phyloP scores from a whole-genome alignment of 2,888 invertebrate species.

The Diplazon laetatorius region DNA sequence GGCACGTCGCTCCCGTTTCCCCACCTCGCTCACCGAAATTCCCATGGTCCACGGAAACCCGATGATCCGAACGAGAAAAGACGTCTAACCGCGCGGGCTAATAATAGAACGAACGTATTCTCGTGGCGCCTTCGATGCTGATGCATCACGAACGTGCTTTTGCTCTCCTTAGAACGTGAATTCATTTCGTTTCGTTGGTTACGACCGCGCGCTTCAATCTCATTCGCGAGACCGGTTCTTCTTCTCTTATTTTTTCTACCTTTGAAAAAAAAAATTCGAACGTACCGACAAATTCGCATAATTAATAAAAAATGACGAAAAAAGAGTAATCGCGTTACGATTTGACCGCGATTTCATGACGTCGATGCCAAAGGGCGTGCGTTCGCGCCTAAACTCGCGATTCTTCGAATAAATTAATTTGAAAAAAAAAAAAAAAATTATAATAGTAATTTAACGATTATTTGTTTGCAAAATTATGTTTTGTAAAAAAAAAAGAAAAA shows the following conservation, averaged over 20 bases:
- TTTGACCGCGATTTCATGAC: slow-evolving; percentile 31
- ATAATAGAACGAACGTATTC: slow-evolving; percentile 76
- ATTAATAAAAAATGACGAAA: slow-evolving; percentile 28
- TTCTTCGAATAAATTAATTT: background rate
- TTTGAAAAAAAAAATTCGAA: background rate
- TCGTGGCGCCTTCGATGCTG: slow-evolving; percentile 62
- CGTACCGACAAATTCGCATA: slow-evolving; percentile 1
- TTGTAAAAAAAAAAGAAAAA: slow-evolving; percentile 8
- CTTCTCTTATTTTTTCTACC: slow-evolving; percentile 19
- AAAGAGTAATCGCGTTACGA: slow-evolving; percentile 22
- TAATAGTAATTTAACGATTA: too few relatives aligned
- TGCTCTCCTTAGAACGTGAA: slow-evolving; percentile 73
- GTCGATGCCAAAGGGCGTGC: slow-evolving; percentile 39
- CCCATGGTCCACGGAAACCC: slow-evolving; percentile 68
- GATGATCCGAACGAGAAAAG: slow-evolving; percentile 73
- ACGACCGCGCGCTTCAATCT: slow-evolving; percentile 64
- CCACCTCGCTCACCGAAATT: slow-evolving; percentile 56
- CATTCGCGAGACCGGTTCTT: slow-evolving; percentile 44
- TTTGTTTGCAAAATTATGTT: too few relatives aligned
- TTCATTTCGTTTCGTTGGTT: slow-evolving; percentile 76
- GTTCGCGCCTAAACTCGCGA: slow-evolving; percentile 16
- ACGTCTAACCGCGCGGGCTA: slow-evolving; percentile 72
- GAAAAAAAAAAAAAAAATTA: too few relatives aligned
- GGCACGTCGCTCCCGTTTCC: too few relatives aligned
- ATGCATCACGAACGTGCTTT: slow-evolving; percentile 59